phyloP scores from a whole-genome alignment of 1,140 invertebrate genomes.

The Whitmania pigra region DNA sequence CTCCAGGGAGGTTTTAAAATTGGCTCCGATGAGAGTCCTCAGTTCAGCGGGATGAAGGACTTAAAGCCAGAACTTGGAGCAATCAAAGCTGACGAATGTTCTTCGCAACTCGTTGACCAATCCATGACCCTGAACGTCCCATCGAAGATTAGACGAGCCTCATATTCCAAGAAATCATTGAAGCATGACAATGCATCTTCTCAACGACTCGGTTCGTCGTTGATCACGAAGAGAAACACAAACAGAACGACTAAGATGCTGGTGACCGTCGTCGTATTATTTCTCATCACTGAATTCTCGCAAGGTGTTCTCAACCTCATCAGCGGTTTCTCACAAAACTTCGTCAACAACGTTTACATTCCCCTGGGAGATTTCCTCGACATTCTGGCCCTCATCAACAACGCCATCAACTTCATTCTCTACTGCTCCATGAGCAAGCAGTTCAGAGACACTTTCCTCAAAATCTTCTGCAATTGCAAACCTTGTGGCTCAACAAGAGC shows the following conservation, averaged over 20 bases:
- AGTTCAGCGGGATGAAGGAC: too few relatives aligned
- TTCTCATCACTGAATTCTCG: constrained; percentile 74
- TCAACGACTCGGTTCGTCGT: too few relatives aligned
- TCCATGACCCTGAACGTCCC: too few relatives aligned
- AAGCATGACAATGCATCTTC: too few relatives aligned
- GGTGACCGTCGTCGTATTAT: constrained; percentile 68
- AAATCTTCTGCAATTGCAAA: constrained; percentile 47
- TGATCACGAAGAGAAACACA: constrained; percentile 39
- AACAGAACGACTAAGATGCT: constrained; percentile 82
- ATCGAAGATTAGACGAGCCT: too few relatives aligned
- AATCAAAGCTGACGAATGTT: too few relatives aligned
- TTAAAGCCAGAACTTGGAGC: too few relatives aligned
- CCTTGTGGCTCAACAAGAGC: too few relatives aligned
- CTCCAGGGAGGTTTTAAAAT: too few relatives aligned
- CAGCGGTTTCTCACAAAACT: constrained; percentile 32
- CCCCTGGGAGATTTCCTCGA: constrained; percentile 78
- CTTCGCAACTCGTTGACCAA: too few relatives aligned
- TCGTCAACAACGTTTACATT: constrained; percentile 36
- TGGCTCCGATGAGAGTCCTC: too few relatives aligned
- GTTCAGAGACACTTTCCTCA: constrained; percentile 71
- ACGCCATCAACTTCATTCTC: constrained; percentile 80
- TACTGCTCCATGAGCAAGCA: constrained; percentile 88
- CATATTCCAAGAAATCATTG: too few relatives aligned
- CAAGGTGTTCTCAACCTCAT: constrained; percentile 43
- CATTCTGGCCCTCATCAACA: constrained; percentile 76